Conservation (phyloP, 2,797 vertebrate species). For the Lateolabrax maculatus region DNA sequence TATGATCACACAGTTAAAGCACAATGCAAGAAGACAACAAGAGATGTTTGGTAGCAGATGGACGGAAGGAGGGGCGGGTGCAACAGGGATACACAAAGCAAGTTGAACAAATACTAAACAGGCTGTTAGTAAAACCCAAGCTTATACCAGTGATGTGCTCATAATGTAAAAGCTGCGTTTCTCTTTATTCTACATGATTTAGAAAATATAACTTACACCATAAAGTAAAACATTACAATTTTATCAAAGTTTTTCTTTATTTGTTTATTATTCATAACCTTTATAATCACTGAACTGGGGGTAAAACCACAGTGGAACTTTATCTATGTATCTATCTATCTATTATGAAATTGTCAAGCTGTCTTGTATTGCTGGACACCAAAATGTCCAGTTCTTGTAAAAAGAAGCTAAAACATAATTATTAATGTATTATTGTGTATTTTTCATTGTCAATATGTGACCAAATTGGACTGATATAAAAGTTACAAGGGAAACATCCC, state of each 20-base stretch:
- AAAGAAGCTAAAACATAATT: not conserved
- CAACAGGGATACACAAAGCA: slow-evolving; percentile 34
- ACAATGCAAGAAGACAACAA: slow-evolving; percentile 48
- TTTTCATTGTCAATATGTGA: not conserved
- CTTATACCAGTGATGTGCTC: slow-evolving; percentile 10
- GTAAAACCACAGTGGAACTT: not conserved
- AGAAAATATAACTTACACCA: slow-evolving; percentile 2
- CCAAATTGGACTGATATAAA: not conserved
- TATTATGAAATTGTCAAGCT: too few relatives aligned
- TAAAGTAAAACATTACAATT: not conserved
- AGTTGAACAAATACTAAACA: slow-evolving; percentile 49
- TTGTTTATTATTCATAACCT: not conserved
- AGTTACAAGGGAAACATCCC: not conserved
- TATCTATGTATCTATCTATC: too few relatives aligned
- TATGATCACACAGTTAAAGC: slow-evolving; percentile 83
- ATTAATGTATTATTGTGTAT: not conserved
- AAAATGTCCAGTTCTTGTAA: not conserved
- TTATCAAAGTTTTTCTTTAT: not conserved
- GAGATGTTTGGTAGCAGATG: slow-evolving; percentile 52
- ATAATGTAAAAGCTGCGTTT: not conserved
- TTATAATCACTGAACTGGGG: not conserved
- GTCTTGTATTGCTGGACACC: not conserved
- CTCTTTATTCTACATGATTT: not conserved
- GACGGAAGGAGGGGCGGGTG: slow-evolving; percentile 7
- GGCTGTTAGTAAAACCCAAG: slow-evolving; percentile 65